phyloP scores from a whole-genome alignment of 2,113 vertebrate species.

The Xiphophorus hellerii region DNA sequence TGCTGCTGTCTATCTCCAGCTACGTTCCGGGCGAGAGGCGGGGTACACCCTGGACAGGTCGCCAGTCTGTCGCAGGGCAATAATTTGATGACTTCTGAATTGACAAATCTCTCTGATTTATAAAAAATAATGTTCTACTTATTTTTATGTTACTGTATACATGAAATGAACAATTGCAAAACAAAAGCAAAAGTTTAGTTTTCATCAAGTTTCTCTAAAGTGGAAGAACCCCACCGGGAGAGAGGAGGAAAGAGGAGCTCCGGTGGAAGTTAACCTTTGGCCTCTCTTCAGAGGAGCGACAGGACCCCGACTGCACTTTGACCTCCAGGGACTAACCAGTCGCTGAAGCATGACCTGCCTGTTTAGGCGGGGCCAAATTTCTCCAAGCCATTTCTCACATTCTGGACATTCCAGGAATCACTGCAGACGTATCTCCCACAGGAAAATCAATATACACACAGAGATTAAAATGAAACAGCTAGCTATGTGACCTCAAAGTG shows the following conservation, averaged over 20 bases:
- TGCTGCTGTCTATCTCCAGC: too few species aligned
- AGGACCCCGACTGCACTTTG: constrained; percentile 74
- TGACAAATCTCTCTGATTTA: neutral
- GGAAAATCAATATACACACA: constrained; percentile 15
- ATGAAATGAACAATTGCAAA: neutral
- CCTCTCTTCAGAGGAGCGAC: constrained; percentile 74
- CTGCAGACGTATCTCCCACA: constrained; percentile 44
- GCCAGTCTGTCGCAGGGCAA: too few species aligned
- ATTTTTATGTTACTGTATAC: neutral
- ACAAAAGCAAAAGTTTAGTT: constrained; percentile 10
- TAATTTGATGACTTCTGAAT: neutral
- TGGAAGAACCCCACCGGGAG: constrained; percentile 59
- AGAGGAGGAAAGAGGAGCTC: constrained; percentile 70
- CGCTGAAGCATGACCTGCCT: constrained; percentile 71
- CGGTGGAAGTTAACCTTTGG: constrained; percentile 72
- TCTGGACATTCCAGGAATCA: constrained; percentile 77
- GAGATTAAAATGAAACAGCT: neutral
- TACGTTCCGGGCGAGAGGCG: too few species aligned
- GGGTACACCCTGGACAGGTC: too few species aligned
- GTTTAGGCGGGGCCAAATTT: constrained; percentile 53
- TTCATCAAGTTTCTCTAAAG: constrained; percentile 25
- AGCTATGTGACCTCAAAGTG: neutral
- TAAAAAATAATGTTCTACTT: neutral
- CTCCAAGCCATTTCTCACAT: constrained; percentile 60
- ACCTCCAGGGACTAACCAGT: constrained; percentile 70